Percentiles rank a stretch among this genome's conserved stretches.
Conservation (phyloP, 2,113 vertebrate species). For the Motacilla tschutschensis region DNA sequence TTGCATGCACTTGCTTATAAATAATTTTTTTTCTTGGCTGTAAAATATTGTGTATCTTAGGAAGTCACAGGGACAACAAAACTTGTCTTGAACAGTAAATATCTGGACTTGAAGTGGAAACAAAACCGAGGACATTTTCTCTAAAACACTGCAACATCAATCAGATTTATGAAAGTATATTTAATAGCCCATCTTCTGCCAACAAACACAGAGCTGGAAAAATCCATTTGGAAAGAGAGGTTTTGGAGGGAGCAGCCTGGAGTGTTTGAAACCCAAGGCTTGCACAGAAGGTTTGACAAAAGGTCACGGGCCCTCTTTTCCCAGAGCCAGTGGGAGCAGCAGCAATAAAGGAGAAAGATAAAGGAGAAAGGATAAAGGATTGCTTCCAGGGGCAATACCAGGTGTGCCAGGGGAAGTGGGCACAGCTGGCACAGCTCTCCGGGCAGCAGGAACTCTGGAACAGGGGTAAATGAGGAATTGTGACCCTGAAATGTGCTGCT, state of each 20-base stretch:
- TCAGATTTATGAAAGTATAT: background rate
- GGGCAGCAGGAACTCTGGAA: background rate
- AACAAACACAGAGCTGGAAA: conserved; percentile 9
- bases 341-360: background rate
- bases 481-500: background rate
- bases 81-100: background rate
- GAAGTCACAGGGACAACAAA: background rate
- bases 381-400: accelerated
- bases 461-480: accelerated
- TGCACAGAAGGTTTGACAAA: background rate
- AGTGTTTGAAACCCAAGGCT: background rate
- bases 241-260: background rate
- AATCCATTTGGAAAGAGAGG: background rate
- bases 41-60: background rate
- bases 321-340: background rate
- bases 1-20: conserved; percentile 32
- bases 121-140: background rate
- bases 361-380: background rate
- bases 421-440: background rate
- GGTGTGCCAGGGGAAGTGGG: background rate
- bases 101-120: background rate
- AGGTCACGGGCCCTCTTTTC: background rate
- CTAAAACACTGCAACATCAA: background rate
- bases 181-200: background rate
- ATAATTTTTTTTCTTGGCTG: background rate